Evolutionary conservation across 1,140 invertebrate species (phyloP), one percentile per base, ranked within the genome.

Genomic region (Myzus persicae): DNA sequence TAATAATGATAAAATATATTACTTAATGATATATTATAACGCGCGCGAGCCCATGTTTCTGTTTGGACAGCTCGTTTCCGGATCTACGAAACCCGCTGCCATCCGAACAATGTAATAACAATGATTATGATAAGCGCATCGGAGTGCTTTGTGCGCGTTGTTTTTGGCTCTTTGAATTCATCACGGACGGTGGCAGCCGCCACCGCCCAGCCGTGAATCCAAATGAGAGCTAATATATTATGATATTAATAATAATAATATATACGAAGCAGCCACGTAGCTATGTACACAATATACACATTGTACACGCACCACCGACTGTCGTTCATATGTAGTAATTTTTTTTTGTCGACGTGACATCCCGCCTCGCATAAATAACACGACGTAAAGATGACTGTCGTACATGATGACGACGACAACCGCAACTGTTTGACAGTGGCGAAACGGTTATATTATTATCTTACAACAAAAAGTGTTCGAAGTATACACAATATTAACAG

Each of bases 1-100:
- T 46, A 87, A 87, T 85, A 44, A 85, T 44, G 40, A 85, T 85
- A 85, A 85, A 42, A 88, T 48, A 88, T 48, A 88, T n/a, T 18
- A 42, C 14, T 31, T 88, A 51, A 88, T 88, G 36, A 88, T 89
- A 54, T 40, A 46, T 46, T 91, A 91, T 31, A 91, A 48, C 42
- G 42, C 67, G 90, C 59, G 44, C 9, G 59, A 40, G 54, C 44
- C 26, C 85, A 36, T 36, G 67, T 76, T 76, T 91, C 59, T 76
- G 44, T 91, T 91, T 91, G 90, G 90, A 91, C 90, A 91, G 90
- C 67, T 91, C 90, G 90, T 91, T 91, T 91, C 90, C 90, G 90
- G 90, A 82, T 76, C 40, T 40, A n/a, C 90, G 40, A 40, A 38
- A 31, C 67, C 44, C 67, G 90, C 22, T 59, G 18, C 40, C 40